Evolutionary conservation across 2,888 invertebrate species (phyloP).

Genomic region (Ichneumoninae sp.): DNA sequence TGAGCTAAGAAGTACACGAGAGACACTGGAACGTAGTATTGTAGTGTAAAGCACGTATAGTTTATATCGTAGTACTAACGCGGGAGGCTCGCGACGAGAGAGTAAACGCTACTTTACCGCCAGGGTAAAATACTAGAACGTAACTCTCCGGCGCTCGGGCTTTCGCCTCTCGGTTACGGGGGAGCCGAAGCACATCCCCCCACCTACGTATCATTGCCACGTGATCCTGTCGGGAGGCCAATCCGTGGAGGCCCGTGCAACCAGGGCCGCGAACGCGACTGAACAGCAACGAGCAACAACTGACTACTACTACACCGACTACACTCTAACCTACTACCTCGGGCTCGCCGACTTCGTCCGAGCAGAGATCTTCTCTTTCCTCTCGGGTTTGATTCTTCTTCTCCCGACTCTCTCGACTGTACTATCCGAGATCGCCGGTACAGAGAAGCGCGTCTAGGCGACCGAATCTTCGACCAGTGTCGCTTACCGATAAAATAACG

Average conservation of each 20-base stretch:
- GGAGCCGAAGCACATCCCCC: slow-evolving; percentile 77
- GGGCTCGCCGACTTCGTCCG: neutral
- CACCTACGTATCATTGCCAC: slow-evolving; percentile 54
- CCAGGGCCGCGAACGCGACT: slow-evolving; percentile 38
- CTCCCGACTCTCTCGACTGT: neutral
- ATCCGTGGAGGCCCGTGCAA: slow-evolving; percentile 57
- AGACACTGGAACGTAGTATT: slow-evolving; percentile 2
- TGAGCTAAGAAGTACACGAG: neutral
- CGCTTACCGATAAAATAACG: neutral
- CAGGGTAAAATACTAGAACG: slow-evolving; percentile 79
- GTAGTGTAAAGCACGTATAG: neutral
- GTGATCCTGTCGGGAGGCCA: slow-evolving; percentile 61
- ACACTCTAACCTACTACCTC: slow-evolving; percentile 18
- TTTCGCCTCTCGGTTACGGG: slow-evolving; percentile 73
- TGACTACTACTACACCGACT: slow-evolving; percentile 10
- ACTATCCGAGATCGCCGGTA: slow-evolving; percentile 2
- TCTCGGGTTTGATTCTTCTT: slow-evolving; percentile 9
- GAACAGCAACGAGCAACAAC: slow-evolving; percentile 41
- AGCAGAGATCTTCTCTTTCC: slow-evolving; percentile 10
- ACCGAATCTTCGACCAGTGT: neutral
- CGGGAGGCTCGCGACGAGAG: slow-evolving; percentile 67
- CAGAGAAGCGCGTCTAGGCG: slow-evolving; percentile 13
- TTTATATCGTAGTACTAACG: slow-evolving; percentile 45
- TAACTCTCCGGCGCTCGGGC: slow-evolving; percentile 71
- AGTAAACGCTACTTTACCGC: slow-evolving; percentile 77